Conservation (phyloP, 2,113 vertebrate species). For the Pao palembangensis region DNA sequence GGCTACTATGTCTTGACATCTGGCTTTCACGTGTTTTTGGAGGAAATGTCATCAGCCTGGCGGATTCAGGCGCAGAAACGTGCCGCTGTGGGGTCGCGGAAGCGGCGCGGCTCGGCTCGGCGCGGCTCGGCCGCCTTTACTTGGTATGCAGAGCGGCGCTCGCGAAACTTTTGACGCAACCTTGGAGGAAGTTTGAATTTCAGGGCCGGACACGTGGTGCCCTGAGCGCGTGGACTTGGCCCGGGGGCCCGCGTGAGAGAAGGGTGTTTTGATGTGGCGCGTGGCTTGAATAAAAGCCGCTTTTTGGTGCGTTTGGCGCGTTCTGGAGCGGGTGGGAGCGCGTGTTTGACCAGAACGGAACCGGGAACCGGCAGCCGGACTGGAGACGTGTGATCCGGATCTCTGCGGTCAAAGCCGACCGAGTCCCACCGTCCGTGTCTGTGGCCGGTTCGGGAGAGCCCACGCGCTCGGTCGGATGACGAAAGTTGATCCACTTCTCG, state of each 20-base stretch:
- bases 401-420: slow-evolving; percentile 28
- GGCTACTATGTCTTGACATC: slow-evolving; percentile 44
- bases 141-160: slow-evolving; percentile 53
- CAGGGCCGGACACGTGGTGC: slow-evolving; percentile 60
- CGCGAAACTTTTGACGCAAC: slow-evolving; percentile 69
- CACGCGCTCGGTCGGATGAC: neutral
- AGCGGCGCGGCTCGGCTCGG: slow-evolving; percentile 11
- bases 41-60: slow-evolving; percentile 50
- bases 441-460: neutral
- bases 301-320: too few relatives aligned
- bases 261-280: neutral
- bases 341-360: too few relatives aligned
- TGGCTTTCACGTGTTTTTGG: slow-evolving; percentile 72
- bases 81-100: neutral
- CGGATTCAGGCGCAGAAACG: slow-evolving; percentile 4
- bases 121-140: slow-evolving; percentile 14
- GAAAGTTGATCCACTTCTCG: slow-evolving; percentile 16
- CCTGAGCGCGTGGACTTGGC: slow-evolving; percentile 31
- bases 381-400: too few relatives aligned
- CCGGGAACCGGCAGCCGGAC: too few relatives aligned
- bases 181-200: slow-evolving; percentile 61
- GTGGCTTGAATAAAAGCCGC: too few relatives aligned
- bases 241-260: neutral
- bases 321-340: too few relatives aligned
- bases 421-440: neutral